These are phyloP conservation scores for Belgica antarctica DNA, from an alignment of 2,888 invertebrate genomes.

Conservation along the genomic window DNA sequence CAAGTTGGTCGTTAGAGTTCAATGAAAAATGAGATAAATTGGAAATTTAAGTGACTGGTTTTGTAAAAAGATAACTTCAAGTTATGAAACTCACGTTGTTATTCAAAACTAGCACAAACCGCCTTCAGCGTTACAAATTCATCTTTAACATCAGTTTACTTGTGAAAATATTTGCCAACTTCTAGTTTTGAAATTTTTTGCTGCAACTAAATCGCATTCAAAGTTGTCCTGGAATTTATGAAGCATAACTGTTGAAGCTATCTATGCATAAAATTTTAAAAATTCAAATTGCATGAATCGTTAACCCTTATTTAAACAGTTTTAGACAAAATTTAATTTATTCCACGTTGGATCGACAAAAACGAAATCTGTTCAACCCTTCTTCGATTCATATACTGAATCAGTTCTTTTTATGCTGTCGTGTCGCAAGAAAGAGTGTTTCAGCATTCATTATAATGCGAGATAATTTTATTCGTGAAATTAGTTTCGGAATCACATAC, in stretches of 20 bases:
- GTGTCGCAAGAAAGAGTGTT: background rate
- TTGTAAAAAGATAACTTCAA: too few relatives aligned
- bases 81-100: too few relatives aligned
- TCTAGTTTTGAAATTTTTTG: too few relatives aligned
- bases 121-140: too few relatives aligned
- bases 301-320: constrained; percentile 9
- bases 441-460: background rate
- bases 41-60: too few relatives aligned
- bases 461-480: background rate
- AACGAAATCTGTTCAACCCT: constrained; percentile 25
- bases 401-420: background rate
- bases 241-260: background rate
- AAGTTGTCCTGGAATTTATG: background rate
- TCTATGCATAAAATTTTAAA: background rate
- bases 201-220: too few relatives aligned
- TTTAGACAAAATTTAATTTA: constrained; percentile 12
- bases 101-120: too few relatives aligned
- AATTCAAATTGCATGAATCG: constrained; percentile 9
- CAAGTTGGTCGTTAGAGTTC: too few relatives aligned
- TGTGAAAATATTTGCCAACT: too few relatives aligned
- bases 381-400: too few relatives aligned
- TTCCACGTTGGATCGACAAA: constrained; percentile 23
- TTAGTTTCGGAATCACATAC: background rate
- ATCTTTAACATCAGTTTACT: too few relatives aligned
- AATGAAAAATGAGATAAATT: too few relatives aligned